Evolutionary conservation across 2,797 vertebrate genomes (phyloP), one percentile per base, ranked within the genome.

Genomic region (Ceryle rudis): DNA sequence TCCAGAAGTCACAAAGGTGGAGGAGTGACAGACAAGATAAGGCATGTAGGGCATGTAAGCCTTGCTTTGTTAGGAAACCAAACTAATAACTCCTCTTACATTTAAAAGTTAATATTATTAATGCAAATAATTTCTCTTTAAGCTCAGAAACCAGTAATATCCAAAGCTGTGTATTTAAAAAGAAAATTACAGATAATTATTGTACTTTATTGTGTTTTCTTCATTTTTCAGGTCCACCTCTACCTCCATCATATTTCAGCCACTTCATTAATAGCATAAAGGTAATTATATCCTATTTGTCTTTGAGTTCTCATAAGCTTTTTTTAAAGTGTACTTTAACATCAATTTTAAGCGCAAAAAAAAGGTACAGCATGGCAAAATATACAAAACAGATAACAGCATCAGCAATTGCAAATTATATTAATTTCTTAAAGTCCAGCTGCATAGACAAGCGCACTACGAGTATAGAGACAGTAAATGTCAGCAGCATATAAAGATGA

Each of bases 211-310:
- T 39, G 9, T 75, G 70, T 89, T 62, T 15, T 15, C 74, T 97
- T 94, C 77, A 61, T 95, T 96, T 96, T 96, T 79, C 93, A 98
- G 98, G 98, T 95, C 97, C 97, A 96, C 96, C 97, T 31, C 64
- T 98, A 35, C 96, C 97, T 88, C 91, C 97, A 23, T 77, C 94
- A 44, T 98, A 98, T 89, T 97, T 98, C 91, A 97, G 96, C 94
- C 97, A 98, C 87, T 96, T 98, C 89, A 94, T 98, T 89, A 97
- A 96, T 72, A 97, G 97, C 93, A 91, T 98, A 77, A 98, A 98
- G 97, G 98, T 98, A 96, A 97, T 89, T 94, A 70, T 54, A 94
- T 82, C 62, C 55, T n/a, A 57, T 92, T 81, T 90, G 51, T 35
- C 18, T 57, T 57, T 60, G 66, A 58, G 26, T 75, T 88, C 16